Percentiles rank a stretch among this genome's conserved stretches.
Evolutionary conservation across 2,797 vertebrate species (phyloP).

Genomic region (Squalus acanthias): DNA sequence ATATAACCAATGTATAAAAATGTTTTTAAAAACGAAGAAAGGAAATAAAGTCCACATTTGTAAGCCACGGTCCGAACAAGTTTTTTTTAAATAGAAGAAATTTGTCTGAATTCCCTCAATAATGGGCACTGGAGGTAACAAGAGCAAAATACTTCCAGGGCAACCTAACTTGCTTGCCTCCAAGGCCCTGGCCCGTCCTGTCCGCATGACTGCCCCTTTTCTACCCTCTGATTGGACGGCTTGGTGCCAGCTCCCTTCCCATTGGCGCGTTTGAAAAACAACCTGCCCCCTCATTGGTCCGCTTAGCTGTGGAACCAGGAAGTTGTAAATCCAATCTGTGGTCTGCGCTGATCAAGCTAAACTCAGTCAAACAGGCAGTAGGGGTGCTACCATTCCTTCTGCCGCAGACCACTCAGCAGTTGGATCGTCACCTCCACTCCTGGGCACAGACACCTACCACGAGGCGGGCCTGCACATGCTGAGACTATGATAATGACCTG

Average conservation of each 20-base stretch:
- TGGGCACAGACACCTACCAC: background rate
- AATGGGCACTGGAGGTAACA: background rate
- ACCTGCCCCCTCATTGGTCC: slow-evolving; percentile 43
- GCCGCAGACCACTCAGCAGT: too few relatives aligned
- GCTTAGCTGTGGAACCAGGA: too few relatives aligned
- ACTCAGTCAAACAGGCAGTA: too few relatives aligned
- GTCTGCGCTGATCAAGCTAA: too few relatives aligned
- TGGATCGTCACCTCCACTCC: background rate
- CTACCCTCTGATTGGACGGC: slow-evolving; percentile 45
- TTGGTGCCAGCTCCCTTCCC: background rate
- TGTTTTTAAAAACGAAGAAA: background rate
- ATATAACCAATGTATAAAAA: background rate
- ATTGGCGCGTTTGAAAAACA: slow-evolving; percentile 62
- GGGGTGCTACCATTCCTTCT: too few relatives aligned
- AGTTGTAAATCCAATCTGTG: too few relatives aligned
- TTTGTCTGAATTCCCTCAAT: background rate
- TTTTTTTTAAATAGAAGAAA: background rate
- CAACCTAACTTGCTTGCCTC: slow-evolving; percentile 58
- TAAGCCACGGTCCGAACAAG: background rate
- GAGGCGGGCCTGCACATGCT: background rate
- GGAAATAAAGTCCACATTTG: background rate
- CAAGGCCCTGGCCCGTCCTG: too few relatives aligned
- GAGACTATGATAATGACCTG: background rate
- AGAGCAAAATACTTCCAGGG: slow-evolving; percentile 44
- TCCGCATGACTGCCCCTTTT: slow-evolving; percentile 50